Evolutionary conservation across 2,888 invertebrate genomes (phyloP).

Genomic region (Lasioglossum villosulum): DNA sequence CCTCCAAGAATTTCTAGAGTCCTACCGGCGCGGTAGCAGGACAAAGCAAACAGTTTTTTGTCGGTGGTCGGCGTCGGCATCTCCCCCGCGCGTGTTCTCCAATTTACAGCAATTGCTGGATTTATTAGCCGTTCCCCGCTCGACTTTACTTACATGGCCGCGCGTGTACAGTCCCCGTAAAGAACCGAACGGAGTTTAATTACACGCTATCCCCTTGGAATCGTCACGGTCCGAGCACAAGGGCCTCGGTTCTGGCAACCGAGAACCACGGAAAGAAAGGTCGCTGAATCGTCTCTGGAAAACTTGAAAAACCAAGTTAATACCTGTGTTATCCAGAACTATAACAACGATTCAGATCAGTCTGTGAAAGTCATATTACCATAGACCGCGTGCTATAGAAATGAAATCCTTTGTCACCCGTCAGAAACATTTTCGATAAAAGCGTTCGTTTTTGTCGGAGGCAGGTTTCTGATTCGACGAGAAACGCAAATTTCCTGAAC

Average conservation of each 20-base stretch:
- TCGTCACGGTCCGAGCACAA: constrained; percentile 53
- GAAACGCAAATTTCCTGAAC: constrained; percentile 27
- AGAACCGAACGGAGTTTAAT: constrained; percentile 61
- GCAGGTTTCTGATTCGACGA: neutral
- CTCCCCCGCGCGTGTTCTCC: constrained; percentile 55
- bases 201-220: constrained; percentile 51
- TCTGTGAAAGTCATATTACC: neutral
- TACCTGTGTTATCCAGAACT: neutral
- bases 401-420: neutral
- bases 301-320: neutral
- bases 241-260: constrained; percentile 39
- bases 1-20: constrained; percentile 24
- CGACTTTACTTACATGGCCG: constrained; percentile 46
- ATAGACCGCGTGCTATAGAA: neutral
- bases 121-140: constrained; percentile 65
- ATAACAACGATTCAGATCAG: neutral
- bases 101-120: constrained; percentile 72
- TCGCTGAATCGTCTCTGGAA: neutral
- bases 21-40: neutral
- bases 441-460: neutral
- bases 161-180: constrained; percentile 58
- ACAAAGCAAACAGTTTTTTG: constrained; percentile 55
- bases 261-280: neutral
- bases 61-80: constrained; percentile 10
- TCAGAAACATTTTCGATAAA: neutral